phyloP scores from a whole-genome alignment of 2,113 vertebrate genomes.

The Ciconia stormi region DNA sequence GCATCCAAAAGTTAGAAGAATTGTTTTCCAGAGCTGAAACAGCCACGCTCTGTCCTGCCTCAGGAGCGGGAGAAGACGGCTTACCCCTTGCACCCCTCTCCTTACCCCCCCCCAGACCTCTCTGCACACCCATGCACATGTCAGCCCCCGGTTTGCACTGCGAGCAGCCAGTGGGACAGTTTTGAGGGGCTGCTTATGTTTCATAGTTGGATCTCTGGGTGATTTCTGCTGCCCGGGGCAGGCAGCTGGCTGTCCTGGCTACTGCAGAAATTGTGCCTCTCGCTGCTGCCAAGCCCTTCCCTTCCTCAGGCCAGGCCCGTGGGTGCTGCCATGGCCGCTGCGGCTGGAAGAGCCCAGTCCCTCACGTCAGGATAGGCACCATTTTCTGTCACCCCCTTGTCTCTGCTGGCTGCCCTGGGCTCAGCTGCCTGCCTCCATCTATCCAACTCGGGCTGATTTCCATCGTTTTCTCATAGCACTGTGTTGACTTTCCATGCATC shows the following conservation, averaged over 20 bases:
- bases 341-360: not conserved
- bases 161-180: fast-evolving
- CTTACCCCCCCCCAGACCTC: not conserved
- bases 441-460: not conserved
- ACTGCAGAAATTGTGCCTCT: not conserved
- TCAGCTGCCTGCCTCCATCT: not conserved
- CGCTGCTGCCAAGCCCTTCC: not conserved
- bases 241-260: not conserved
- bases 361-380: not conserved
- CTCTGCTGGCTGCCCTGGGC: not conserved
- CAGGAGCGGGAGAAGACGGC: not conserved
- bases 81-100: not conserved
- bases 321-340: not conserved
- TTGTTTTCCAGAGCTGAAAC: slow-evolving; percentile 38
- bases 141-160: not conserved
- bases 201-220: not conserved
- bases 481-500: not conserved
- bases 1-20: slow-evolving; percentile 41
- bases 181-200: not conserved
- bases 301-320: not conserved
- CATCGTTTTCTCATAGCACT: not conserved
- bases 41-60: not conserved
- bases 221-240: not conserved
- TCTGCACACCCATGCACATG: fast-evolving
- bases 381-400: not conserved